A percentile compares a stretch with the other conserved stretches of the same genome.
Conservation (phyloP, 1,140 invertebrate genomes). For the Tetraneura akinire region DNA sequence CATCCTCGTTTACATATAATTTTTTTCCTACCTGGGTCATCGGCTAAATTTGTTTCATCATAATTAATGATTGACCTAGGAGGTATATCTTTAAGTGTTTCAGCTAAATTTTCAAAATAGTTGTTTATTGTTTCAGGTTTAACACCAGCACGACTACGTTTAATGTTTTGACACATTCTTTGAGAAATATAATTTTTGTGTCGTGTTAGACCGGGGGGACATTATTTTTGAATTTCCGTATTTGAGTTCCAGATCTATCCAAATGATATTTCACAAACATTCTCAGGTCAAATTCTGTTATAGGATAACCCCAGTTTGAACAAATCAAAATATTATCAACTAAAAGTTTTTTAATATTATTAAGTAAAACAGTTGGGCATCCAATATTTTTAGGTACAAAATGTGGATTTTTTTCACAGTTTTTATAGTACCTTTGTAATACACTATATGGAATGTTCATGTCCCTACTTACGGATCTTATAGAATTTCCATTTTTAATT, state of each 20-base stretch:
- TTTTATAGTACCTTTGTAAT: not conserved
- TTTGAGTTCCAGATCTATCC: constrained; percentile 22
- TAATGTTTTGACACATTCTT: constrained; percentile 49
- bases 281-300: constrained; percentile 35
- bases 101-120: constrained; percentile 57
- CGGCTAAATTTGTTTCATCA: constrained; percentile 59
- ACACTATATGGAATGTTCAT: not conserved
- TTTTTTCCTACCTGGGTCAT: too few relatives aligned
- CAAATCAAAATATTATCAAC: constrained; percentile 40
- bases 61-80: constrained; percentile 59
- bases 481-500: not conserved
- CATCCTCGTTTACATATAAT: too few relatives aligned
- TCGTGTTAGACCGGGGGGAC: constrained; percentile 41
- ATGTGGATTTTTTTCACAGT: not conserved
- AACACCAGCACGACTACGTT: constrained; percentile 51
- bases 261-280: constrained; percentile 34
- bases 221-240: constrained; percentile 49
- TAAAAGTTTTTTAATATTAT: constrained; percentile 27
- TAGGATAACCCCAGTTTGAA: constrained; percentile 50
- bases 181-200: constrained; percentile 28
- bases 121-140: constrained; percentile 53
- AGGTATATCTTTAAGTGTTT: constrained; percentile 56
- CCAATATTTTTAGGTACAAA: constrained; percentile 15
- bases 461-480: not conserved
- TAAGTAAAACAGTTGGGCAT: not conserved